These are phyloP conservation scores for Triops cancriformis DNA, from an alignment of 1,140 invertebrate species.

Conservation along the genomic window DNA sequence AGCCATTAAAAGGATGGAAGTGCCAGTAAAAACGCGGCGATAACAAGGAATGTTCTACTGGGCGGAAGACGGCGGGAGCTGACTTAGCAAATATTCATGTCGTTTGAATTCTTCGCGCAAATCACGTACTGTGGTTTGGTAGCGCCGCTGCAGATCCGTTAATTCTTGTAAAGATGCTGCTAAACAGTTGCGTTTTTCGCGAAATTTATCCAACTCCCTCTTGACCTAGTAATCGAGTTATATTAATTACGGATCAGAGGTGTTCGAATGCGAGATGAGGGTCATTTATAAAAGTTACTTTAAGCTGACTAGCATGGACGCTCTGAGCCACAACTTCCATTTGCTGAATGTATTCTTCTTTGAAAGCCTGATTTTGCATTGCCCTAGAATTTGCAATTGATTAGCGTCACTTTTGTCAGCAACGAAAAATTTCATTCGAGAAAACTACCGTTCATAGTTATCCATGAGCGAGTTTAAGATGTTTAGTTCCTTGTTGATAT, in stretches of 20 bases:
- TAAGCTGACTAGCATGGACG: slow-evolving; percentile 68
- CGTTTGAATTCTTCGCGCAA: not conserved
- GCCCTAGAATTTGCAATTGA: slow-evolving; percentile 36
- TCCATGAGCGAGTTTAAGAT: slow-evolving; percentile 90
- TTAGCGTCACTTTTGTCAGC: too few relatives aligned
- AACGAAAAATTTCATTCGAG: slow-evolving; percentile 27
- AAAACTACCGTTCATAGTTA: slow-evolving; percentile 76
- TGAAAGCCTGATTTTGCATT: slow-evolving; percentile 42
- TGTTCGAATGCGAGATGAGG: not conserved
- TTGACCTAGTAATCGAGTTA: slow-evolving; percentile 20
- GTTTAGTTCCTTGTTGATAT: slow-evolving; percentile 81
- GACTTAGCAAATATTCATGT: not conserved
- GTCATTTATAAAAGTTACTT: slow-evolving; percentile 48
- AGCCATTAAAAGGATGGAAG: not conserved
- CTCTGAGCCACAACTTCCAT: slow-evolving; percentile 78
- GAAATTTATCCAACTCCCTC: slow-evolving; percentile 14
- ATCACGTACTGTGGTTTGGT: not conserved
- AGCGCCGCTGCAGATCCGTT: not conserved
- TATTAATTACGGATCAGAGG: too few relatives aligned
- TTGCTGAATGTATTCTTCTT: slow-evolving; percentile 79
- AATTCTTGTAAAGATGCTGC: not conserved
- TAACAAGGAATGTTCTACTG: too few relatives aligned
- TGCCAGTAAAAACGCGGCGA: too few relatives aligned
- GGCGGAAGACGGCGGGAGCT: not conserved
- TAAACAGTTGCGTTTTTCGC: slow-evolving; percentile 8